Base-by-base conservation (phyloP, 2,113 vertebrate genomes). In the Oreocharis arfaki region DNA sequence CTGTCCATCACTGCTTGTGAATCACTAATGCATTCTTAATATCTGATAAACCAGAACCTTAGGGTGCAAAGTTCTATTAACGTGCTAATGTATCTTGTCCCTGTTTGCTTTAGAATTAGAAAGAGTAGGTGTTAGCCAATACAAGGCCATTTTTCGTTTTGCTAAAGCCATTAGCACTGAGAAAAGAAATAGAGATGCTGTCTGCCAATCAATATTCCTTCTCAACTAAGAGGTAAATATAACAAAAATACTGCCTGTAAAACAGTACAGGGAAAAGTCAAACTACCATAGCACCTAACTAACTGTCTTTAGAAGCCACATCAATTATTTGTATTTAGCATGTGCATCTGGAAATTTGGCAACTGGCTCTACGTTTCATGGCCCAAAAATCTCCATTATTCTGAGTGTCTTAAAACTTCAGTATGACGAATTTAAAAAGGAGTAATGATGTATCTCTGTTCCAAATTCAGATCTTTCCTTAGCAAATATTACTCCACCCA, bases 11-110 rank as follows among this genome's bases (percentile, higher is more conserved):
- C 32, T 67, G 87, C 70, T 83, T 90, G 82, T 77, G 79, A 96
- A 90, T 93, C 4, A 1, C 73, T 97, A 97, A 96, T 89, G 68
- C 59, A 87, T 96, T 96, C 94, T 95, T 95, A 93, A 91, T 90
- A 94, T 95, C 87, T 96, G 94, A 95, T 93, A 96, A 95, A 89
- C 70, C 80, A 95, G 97, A 96, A 83, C 87, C 89, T 97, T 87
- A 94, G 84, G 79, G 82, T 84, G 86, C 79, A 92, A 96, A 96
- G 88, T 92, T 83, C 95, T 91, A 98, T 97, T 97, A 97, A 96
- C 87, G 97, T 97, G 96, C 87, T 97, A 98, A 98, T 97, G 76
- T 22, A 81, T 79, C 82, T 95, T 95, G 84, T 92, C 56, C 76
- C 63, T 90, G 90, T 80, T 94, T 94, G 84, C 82, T 96, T 98